A percentile compares a stretch with the other conserved stretches of the same genome.
Evolutionary conservation across 2,113 vertebrate genomes (phyloP).

Genomic region (Ornithorhynchus anatinus): DNA sequence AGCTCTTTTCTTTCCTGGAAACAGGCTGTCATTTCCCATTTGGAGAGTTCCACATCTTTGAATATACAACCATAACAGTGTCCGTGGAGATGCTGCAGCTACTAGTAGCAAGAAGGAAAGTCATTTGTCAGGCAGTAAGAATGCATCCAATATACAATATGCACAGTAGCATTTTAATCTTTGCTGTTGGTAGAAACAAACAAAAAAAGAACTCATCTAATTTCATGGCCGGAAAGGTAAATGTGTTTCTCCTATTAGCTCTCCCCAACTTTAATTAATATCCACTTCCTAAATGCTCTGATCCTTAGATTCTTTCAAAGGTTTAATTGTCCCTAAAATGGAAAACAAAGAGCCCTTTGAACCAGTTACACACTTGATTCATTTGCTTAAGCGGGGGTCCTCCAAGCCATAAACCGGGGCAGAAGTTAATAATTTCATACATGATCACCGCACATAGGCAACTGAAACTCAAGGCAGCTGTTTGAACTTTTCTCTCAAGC

Average conservation of each 20-base stretch:
- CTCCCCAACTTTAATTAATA: slow-evolving; percentile 65
- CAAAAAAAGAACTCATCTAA: no score
- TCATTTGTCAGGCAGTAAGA: no score
- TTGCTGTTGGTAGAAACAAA: no score
- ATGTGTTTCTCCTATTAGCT: slow-evolving; percentile 64
- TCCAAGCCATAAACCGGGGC: slow-evolving; percentile 64
- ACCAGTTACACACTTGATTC: slow-evolving; percentile 46
- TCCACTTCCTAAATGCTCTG: slow-evolving; percentile 59
- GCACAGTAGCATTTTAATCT: no score
- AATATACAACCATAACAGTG: no score
- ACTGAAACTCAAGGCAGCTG: slow-evolving; percentile 86
- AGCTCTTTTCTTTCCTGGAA: no score
- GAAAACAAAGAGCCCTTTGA: slow-evolving; percentile 61
- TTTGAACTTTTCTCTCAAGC: slow-evolving; percentile 76
- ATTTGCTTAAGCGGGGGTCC: slow-evolving; percentile 57
- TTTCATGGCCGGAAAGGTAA: slow-evolving; percentile 58
- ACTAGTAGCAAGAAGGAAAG: no score
- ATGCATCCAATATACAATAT: no score
- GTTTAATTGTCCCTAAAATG: slow-evolving; percentile 58
- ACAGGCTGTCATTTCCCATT: no score
- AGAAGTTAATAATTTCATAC: slow-evolving; percentile 64
- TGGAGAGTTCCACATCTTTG: no score
- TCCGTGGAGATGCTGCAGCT: no score
- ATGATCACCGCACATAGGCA: slow-evolving; percentile 79
- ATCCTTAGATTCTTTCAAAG: slow-evolving; percentile 53